Percentiles rank a stretch among this genome's conserved stretches.
Conservation (phyloP, 2,113 vertebrate genomes). For the Arizona elegans region DNA sequence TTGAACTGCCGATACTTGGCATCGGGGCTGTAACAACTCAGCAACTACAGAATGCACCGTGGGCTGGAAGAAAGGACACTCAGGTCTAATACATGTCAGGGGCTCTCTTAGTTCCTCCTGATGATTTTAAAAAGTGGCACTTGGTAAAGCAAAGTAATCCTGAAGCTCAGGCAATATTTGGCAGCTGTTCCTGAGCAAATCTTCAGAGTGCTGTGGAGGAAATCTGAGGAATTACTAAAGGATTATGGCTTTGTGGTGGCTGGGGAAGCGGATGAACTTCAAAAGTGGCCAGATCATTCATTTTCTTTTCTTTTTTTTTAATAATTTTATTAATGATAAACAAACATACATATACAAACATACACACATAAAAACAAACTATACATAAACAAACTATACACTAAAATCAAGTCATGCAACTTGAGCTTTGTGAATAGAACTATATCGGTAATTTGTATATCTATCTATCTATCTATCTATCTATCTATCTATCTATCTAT, state of each 20-base stretch:
- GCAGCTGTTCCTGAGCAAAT: not conserved
- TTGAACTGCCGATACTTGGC: not conserved
- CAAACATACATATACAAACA: too few species aligned
- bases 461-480: too few species aligned
- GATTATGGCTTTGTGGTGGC: not conserved
- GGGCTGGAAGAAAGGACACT: not conserved
- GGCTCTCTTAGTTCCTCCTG: not conserved
- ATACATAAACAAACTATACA: too few species aligned
- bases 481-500: too few species aligned
- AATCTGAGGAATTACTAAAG: not conserved
- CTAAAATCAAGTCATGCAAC: too few species aligned
- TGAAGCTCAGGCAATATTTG: not conserved
- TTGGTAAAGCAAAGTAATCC: not conserved
- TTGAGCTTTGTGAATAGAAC: too few species aligned
- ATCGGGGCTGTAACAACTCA: not conserved
- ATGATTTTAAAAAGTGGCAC: not conserved
- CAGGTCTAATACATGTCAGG: not conserved
- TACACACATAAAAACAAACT: too few species aligned
- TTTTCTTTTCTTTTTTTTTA: too few species aligned
- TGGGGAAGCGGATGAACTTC: not conserved
- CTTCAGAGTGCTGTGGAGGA: not conserved
- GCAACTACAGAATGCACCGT: not conserved
- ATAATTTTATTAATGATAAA: too few species aligned
- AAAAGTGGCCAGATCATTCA: not conserved
- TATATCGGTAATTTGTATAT: too few species aligned